Conservation (phyloP, 2,113 vertebrate genomes). For the Orcinus orca region DNA sequence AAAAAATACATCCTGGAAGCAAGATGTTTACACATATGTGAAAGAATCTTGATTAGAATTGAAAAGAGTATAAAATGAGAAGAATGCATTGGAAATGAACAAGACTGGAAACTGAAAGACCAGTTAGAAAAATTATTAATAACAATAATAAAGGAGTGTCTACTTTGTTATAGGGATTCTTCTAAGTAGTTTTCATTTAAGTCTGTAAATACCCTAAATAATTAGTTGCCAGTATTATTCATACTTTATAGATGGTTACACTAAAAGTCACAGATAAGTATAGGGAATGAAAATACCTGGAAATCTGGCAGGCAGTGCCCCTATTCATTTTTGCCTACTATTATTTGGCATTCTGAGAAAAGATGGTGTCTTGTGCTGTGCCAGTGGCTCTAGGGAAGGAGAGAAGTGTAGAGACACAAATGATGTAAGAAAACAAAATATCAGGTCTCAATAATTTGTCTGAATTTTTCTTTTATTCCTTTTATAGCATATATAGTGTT, state of each 20-base stretch:
- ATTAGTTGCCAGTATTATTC: background rate
- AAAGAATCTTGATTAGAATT: background rate
- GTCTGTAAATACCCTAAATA: background rate
- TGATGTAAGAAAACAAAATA: background rate
- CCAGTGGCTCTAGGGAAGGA: background rate
- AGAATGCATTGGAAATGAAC: background rate
- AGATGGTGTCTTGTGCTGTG: fast-evolving
- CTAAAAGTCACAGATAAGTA: background rate
- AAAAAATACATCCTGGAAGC: background rate
- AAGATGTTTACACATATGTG: background rate
- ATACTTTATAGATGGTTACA: background rate
- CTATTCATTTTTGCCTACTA: background rate
- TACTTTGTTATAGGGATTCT: background rate
- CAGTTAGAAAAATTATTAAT: background rate
- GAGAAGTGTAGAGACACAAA: background rate
- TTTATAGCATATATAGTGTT: background rate
- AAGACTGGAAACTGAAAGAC: background rate
- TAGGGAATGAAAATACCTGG: fast-evolving
- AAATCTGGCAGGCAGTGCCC: background rate
- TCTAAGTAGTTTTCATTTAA: background rate
- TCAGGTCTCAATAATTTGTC: background rate
- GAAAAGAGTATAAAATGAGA: background rate
- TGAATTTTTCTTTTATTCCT: background rate
- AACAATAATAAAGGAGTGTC: background rate
- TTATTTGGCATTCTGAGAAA: background rate